A percentile compares a stretch with the other conserved stretches of the same genome.
These are phyloP conservation scores for Arizona elegans DNA, from an alignment of 2,113 vertebrate genomes.

Conservation along the genomic window DNA sequence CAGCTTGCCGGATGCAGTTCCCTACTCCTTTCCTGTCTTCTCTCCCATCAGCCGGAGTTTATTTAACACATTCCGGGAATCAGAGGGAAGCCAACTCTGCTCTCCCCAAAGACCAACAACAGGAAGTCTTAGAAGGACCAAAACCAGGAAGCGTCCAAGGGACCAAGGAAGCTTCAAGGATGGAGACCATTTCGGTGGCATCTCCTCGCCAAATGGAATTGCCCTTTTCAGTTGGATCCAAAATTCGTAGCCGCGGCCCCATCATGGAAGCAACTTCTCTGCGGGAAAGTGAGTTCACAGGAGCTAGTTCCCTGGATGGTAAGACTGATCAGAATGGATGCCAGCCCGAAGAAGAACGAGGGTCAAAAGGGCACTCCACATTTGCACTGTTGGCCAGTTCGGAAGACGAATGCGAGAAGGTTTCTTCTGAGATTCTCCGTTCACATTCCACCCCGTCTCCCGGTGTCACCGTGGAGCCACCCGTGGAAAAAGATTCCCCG, in stretches of 20 bases:
- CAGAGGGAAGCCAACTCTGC: constrained; percentile 22
- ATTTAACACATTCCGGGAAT: constrained; percentile 62
- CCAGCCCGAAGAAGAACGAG: constrained; percentile 39
- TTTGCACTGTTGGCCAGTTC: constrained; percentile 19
- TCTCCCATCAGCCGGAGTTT: constrained; percentile 46
- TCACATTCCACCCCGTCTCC: constrained; percentile 56
- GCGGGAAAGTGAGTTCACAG: neutral
- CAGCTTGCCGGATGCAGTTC: constrained; percentile 43
- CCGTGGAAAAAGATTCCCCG: constrained; percentile 72
- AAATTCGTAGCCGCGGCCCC: neutral
- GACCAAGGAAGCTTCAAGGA: neutral
- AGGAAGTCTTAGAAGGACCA: constrained; percentile 57
- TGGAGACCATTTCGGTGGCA: constrained; percentile 1
- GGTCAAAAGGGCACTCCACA: constrained; percentile 59
- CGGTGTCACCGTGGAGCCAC: constrained; percentile 59
- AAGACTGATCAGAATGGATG: constrained; percentile 20
- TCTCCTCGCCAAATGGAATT: neutral
- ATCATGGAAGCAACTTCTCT: constrained; percentile 28
- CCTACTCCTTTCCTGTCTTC: constrained; percentile 36
- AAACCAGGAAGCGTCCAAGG: constrained; percentile 6
- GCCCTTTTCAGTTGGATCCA: neutral
- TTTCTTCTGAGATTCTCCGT: constrained; percentile 28
- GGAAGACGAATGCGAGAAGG: neutral
- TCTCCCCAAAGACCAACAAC: constrained; percentile 56
- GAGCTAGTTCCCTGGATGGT: neutral